A percentile compares a stretch with the other conserved stretches of the same genome.
These are phyloP conservation scores for Tringa solitaria DNA, from an alignment of 2,113 vertebrate species.

Conservation along the genomic window DNA sequence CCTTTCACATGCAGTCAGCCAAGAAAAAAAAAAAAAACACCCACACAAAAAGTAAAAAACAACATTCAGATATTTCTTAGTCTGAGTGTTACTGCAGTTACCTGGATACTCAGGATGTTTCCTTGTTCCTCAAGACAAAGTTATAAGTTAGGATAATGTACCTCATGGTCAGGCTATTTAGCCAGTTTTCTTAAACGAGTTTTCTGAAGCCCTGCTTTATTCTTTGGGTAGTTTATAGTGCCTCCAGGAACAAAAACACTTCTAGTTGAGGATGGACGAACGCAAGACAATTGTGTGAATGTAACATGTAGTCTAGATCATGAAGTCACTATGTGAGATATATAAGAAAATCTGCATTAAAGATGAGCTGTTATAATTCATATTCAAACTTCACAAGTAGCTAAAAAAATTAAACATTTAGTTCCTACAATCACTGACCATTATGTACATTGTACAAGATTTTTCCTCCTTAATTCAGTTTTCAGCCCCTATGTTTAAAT, in stretches of 20 bases:
- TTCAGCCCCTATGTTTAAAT: neutral
- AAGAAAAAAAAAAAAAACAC: neutral
- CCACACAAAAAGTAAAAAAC: too few species aligned
- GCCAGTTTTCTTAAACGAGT: neutral
- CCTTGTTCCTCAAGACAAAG: neutral
- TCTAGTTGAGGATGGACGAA: neutral
- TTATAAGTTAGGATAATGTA: neutral
- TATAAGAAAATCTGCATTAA: neutral
- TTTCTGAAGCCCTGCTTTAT: constrained; percentile 4
- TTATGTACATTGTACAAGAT: neutral
- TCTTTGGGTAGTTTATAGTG: neutral
- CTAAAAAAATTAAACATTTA: neutral
- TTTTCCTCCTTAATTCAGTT: neutral
- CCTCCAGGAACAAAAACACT: neutral
- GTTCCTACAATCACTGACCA: neutral
- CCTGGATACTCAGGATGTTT: neutral
- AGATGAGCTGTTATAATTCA: neutral
- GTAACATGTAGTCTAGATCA: neutral
- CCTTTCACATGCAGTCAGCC: neutral
- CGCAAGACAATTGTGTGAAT: neutral
- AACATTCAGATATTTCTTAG: neutral
- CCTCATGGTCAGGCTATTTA: neutral
- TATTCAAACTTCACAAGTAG: neutral
- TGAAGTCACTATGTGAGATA: neutral
- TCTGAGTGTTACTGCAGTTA: neutral